Conservation (phyloP, 2,113 vertebrate genomes). For the Willisornis vidua region DNA sequence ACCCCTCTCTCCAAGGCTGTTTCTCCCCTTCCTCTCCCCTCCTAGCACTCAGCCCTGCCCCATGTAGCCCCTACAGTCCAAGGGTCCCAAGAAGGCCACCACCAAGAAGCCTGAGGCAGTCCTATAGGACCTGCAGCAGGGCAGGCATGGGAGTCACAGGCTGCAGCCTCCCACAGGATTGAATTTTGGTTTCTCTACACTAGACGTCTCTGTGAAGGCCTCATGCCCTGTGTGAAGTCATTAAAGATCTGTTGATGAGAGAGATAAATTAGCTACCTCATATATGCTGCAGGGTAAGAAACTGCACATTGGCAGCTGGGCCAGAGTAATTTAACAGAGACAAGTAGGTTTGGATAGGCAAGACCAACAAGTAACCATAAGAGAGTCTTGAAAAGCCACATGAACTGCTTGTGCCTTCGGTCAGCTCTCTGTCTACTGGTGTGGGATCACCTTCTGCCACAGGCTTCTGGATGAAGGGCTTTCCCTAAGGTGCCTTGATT, state of each 20-base stretch:
- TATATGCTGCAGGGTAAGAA: constrained; percentile 4
- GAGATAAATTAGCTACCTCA: constrained; percentile 32
- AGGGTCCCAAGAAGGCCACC: background rate
- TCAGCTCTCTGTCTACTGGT: background rate
- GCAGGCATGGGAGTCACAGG: background rate
- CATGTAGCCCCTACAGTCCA: background rate
- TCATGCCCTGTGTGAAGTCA: background rate
- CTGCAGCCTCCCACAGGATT: background rate
- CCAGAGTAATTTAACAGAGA: background rate
- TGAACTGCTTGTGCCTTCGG: background rate
- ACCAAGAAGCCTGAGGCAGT: background rate
- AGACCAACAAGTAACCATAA: background rate
- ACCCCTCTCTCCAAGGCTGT: background rate
- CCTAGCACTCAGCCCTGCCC: background rate
- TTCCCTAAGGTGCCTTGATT: background rate
- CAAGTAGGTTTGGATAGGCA: background rate
- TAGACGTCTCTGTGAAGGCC: background rate
- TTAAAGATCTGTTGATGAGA: constrained; percentile 9
- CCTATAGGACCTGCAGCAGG: background rate
- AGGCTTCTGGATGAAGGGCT: background rate
- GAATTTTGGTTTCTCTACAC: background rate
- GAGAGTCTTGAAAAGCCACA: background rate
- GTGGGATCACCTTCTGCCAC: background rate
- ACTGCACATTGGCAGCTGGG: background rate
- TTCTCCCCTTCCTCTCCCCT: background rate